These are phyloP conservation scores for Andricus quercusramuli DNA, from an alignment of 2,888 invertebrate species.

Conservation along the genomic window DNA sequence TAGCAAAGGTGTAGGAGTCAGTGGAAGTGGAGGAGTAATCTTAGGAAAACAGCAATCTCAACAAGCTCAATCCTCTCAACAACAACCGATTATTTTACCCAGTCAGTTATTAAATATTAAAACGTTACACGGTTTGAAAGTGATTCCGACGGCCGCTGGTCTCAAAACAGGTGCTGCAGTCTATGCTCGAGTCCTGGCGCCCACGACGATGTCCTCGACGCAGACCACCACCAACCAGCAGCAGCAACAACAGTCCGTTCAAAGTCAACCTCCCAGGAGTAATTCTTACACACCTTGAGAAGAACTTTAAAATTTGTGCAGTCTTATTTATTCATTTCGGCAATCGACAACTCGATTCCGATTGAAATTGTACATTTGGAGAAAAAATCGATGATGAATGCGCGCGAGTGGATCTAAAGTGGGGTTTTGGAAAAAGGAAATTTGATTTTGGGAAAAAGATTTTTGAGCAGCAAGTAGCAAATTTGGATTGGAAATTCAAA, in stretches of 20 bases:
- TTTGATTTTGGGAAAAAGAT: slow-evolving; percentile 2
- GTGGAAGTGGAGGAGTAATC: slow-evolving; percentile 68
- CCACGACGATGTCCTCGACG: slow-evolving; percentile 69
- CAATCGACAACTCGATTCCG: slow-evolving; percentile 5
- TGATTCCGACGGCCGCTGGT: slow-evolving; percentile 75
- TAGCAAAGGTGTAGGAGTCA: slow-evolving; percentile 72
- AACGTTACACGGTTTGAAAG: slow-evolving; percentile 75
- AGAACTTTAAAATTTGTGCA: slow-evolving; percentile 49
- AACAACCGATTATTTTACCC: slow-evolving; percentile 75
- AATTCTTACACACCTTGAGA: slow-evolving; percentile 68
- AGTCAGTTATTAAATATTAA: slow-evolving; percentile 76
- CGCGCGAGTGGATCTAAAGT: not conserved
- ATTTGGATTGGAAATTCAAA: not conserved
- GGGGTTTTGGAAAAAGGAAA: not conserved
- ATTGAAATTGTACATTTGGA: slow-evolving; percentile 14
- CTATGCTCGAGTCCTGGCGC: slow-evolving; percentile 76
- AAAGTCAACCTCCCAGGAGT: slow-evolving; percentile 59
- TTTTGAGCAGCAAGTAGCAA: not conserved
- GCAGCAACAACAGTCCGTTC: slow-evolving; percentile 54
- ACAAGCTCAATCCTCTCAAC: slow-evolving; percentile 60
- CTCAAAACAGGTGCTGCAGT: slow-evolving; percentile 75
- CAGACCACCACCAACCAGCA: slow-evolving; percentile 59
- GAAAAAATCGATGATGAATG: not conserved
- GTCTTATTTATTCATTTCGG: slow-evolving; percentile 43
- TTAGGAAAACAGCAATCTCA: slow-evolving; percentile 67